These are phyloP conservation scores for Thunnus maccoyii DNA, from an alignment of 2,113 vertebrate species.

Conservation along the genomic window DNA sequence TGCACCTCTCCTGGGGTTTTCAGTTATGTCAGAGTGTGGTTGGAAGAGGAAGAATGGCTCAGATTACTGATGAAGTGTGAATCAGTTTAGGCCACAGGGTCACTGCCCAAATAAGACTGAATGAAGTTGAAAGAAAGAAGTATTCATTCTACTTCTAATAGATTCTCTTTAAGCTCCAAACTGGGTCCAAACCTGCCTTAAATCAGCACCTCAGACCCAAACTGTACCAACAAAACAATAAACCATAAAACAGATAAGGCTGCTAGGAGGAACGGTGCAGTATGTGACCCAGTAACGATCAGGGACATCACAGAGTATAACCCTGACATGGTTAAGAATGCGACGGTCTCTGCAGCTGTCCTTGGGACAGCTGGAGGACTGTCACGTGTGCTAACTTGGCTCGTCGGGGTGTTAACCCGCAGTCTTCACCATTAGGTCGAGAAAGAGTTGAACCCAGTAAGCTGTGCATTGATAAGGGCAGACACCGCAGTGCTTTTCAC, in stretches of 20 bases:
- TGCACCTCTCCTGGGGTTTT: conserved; percentile 60
- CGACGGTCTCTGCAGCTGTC: conserved; percentile 70
- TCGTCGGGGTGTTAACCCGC: conserved; percentile 32
- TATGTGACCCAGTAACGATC: conserved; percentile 32
- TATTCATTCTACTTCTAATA: conserved; percentile 9
- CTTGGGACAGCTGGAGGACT: conserved; percentile 64
- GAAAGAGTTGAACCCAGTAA: conserved; percentile 46
- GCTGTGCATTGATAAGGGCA: conserved; percentile 75
- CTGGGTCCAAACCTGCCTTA: conserved; percentile 45
- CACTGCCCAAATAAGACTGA: conserved; percentile 21
- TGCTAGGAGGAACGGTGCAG: conserved; percentile 4
- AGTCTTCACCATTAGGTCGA: conserved; percentile 35
- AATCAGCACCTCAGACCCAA: background rate
- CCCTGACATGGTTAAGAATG: conserved; percentile 62
- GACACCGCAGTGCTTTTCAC: conserved; percentile 82
- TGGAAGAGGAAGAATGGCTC: conserved; percentile 75
- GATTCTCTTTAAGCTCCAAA: conserved; percentile 17
- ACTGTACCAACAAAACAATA: conserved; percentile 1
- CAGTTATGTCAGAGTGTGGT: conserved; percentile 52
- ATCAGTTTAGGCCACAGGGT: conserved; percentile 24
- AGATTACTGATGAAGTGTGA: conserved; percentile 61
- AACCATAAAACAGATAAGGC: conserved; percentile 11
- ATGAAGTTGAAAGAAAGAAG: conserved; percentile 25
- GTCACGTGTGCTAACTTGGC: conserved; percentile 50
- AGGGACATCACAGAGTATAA: conserved; percentile 16